Evolutionary conservation across 2,797 vertebrate genomes (phyloP).

Genomic region (Poecilia velifera): DNA sequence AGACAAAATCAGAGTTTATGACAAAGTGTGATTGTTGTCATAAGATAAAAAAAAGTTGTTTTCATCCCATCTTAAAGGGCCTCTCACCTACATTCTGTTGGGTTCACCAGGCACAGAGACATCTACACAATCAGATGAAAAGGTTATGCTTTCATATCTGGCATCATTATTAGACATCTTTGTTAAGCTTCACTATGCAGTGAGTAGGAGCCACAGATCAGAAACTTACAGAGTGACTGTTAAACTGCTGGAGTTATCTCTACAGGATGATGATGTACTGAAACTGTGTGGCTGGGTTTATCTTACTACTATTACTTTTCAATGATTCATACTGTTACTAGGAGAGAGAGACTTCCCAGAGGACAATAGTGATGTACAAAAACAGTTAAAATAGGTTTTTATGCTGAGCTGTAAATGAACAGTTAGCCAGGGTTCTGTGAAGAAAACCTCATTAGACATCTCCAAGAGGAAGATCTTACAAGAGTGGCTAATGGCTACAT

Average conservation of each 20-base stretch:
- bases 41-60: not conserved
- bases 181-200: not conserved
- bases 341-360: not conserved
- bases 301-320: not conserved
- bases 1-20: conserved; percentile 23
- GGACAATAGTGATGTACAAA: not conserved
- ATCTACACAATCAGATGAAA: not conserved
- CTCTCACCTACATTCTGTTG: not conserved
- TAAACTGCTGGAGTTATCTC: not conserved
- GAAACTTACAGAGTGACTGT: not conserved
- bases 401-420: not conserved
- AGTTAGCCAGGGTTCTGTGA: not conserved
- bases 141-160: not conserved
- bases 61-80: not conserved
- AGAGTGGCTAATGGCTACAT: no score
- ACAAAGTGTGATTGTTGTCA: not conserved
- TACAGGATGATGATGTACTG: not conserved
- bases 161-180: not conserved
- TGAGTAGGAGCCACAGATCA: not conserved
- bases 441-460: no score
- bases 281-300: not conserved
- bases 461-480: no score
- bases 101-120: not conserved
- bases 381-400: not conserved
- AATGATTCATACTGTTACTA: not conserved